A percentile compares a stretch with the other conserved stretches of the same genome.
phyloP scores from a whole-genome alignment of 2,797 vertebrate species.

The Podarcis siculus region DNA sequence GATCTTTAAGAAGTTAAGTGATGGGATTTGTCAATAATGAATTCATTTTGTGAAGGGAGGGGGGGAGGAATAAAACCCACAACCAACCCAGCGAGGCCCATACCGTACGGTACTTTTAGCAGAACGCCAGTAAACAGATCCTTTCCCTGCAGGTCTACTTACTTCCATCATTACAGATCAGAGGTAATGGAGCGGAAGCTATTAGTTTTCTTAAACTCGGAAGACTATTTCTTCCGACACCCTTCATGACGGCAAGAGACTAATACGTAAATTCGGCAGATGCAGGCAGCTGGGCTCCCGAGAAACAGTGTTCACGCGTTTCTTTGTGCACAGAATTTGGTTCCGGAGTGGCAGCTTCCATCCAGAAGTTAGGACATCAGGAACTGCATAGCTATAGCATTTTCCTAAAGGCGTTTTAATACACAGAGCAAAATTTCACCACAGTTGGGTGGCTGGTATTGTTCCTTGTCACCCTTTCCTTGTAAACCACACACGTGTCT shows the following conservation, averaged over 20 bases:
- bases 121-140: constrained; percentile 76
- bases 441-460: neutral
- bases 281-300: constrained; percentile 55
- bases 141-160: constrained; percentile 75
- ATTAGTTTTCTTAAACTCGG: constrained; percentile 79
- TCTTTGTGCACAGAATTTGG: constrained; percentile 55
- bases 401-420: constrained; percentile 30
- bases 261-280: constrained; percentile 69
- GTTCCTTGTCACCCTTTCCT: neutral
- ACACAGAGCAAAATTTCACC: neutral
- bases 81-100: neutral
- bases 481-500: neutral
- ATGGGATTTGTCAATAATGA: constrained; percentile 78
- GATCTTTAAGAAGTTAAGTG: constrained; percentile 79
- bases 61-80: neutral
- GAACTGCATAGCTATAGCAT: constrained; percentile 4
- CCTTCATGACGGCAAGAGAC: constrained; percentile 60
- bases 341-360: constrained; percentile 60
- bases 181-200: constrained; percentile 83
- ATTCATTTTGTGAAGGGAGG: constrained; percentile 58
- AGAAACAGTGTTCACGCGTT: constrained; percentile 45
- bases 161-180: constrained; percentile 78
- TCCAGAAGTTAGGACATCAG: constrained; percentile 51
- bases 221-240: constrained; percentile 69
- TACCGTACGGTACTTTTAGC: constrained; percentile 49